phyloP scores from a whole-genome alignment of 2,797 vertebrate species.

The Crocodylus rhombifer region DNA sequence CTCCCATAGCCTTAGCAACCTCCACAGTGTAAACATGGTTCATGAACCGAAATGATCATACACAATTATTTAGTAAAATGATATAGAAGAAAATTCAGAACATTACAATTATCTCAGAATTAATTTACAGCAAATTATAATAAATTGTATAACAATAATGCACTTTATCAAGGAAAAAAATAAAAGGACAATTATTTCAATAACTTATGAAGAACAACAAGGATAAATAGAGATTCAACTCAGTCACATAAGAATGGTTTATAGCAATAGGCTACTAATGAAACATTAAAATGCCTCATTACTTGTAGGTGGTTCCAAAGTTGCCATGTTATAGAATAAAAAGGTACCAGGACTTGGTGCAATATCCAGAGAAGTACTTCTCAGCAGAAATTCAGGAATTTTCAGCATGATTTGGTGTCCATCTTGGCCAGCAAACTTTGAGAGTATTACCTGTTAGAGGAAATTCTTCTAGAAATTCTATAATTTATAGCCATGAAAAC shows the following conservation, averaged over 20 bases:
- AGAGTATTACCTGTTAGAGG: accelerated
- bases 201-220: not conserved
- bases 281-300: not conserved
- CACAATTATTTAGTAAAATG: not conserved
- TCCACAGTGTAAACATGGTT: not conserved
- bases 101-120: not conserved
- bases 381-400: not conserved
- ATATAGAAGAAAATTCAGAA: not conserved
- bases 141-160: not conserved
- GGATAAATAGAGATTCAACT: accelerated
- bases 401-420: not conserved
- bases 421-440: not conserved
- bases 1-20: not conserved
- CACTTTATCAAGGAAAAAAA: accelerated
- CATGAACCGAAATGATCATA: not conserved
- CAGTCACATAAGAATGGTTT: accelerated
- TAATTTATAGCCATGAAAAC: not conserved
- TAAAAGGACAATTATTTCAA: not conserved
- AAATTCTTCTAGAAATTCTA: not conserved
- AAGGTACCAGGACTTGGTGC: not conserved
- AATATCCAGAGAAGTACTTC: not conserved
- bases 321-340: not conserved
- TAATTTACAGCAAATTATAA: not conserved
- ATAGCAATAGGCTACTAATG: accelerated
- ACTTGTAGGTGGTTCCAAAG: not conserved